phyloP scores from a whole-genome alignment of 2,797 vertebrate genomes.

The Buceros bicornis region DNA sequence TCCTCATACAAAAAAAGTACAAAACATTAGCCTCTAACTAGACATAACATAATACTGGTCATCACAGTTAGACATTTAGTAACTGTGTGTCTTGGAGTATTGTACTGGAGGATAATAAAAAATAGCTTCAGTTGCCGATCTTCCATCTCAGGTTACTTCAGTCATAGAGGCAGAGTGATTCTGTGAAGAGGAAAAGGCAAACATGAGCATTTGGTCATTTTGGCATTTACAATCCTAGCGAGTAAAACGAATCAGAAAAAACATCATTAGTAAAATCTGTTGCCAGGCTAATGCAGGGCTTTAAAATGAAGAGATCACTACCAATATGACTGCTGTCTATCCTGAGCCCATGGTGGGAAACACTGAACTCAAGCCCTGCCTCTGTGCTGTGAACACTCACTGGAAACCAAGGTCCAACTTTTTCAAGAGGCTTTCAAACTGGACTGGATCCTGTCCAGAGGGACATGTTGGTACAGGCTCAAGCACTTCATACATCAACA shows the following conservation, averaged over 20 bases:
- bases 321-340: not conserved
- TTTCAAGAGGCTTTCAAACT: not conserved
- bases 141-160: constrained; percentile 96
- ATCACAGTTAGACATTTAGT: constrained; percentile 86
- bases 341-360: not conserved
- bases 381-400: not conserved
- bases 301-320: not conserved
- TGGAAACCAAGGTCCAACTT: not conserved
- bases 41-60: constrained; percentile 91
- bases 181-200: constrained; percentile 78
- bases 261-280: not conserved
- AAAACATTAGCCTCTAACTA: constrained; percentile 98
- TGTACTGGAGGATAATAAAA: constrained; percentile 89
- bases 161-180: constrained; percentile 99
- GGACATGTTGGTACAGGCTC: not conserved
- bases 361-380: not conserved
- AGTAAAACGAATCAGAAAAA: not conserved
- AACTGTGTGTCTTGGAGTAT: constrained; percentile 93
- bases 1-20: constrained; percentile 98
- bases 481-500: not conserved
- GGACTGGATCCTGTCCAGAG: not conserved
- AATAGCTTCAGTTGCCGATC: constrained; percentile 84
- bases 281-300: not conserved
- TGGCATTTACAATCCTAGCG: not conserved
- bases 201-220: not conserved